Conservation (phyloP, 2,797 vertebrate species). For the Platalea minor region DNA sequence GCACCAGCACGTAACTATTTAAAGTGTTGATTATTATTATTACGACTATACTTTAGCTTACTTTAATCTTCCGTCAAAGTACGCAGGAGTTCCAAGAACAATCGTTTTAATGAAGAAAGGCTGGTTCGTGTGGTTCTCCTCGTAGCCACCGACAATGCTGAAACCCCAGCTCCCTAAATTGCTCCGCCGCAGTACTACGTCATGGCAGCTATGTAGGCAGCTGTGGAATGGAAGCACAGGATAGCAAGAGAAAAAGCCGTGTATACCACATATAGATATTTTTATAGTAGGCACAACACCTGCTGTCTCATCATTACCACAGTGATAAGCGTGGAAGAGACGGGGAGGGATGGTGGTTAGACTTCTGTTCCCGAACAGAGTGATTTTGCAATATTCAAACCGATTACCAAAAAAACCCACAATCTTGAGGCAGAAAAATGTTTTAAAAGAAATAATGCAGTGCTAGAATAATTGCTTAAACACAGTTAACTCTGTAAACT, state of each 20-base stretch:
- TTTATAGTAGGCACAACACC: neutral
- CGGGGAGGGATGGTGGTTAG: neutral
- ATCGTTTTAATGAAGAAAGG: slow-evolving; percentile 99
- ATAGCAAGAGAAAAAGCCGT: neutral
- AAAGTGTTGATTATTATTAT: neutral
- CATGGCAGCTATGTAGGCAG: slow-evolving; percentile 93
- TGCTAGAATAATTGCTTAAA: neutral
- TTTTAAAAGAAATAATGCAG: neutral
- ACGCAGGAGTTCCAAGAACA: slow-evolving; percentile 97
- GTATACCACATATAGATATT: neutral
- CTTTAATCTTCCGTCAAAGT: slow-evolving; percentile 97
- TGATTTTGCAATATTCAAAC: neutral
- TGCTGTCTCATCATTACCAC: neutral
- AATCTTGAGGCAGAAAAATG: neutral
- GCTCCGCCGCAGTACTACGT: slow-evolving; percentile 91
- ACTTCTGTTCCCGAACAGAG: neutral
- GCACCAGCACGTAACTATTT: neutral
- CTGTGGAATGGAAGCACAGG: slow-evolving; percentile 68
- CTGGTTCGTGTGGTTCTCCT: slow-evolving; percentile 96
- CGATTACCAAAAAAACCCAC: neutral
- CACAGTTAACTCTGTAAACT: neutral
- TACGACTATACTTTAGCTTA: slow-evolving; percentile 71
- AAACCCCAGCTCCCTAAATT: slow-evolving; percentile 97
- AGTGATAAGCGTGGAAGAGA: neutral
- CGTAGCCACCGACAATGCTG: slow-evolving; percentile 97